Conservation (phyloP, 2,797 vertebrate genomes). For the Channallabes apus region DNA sequence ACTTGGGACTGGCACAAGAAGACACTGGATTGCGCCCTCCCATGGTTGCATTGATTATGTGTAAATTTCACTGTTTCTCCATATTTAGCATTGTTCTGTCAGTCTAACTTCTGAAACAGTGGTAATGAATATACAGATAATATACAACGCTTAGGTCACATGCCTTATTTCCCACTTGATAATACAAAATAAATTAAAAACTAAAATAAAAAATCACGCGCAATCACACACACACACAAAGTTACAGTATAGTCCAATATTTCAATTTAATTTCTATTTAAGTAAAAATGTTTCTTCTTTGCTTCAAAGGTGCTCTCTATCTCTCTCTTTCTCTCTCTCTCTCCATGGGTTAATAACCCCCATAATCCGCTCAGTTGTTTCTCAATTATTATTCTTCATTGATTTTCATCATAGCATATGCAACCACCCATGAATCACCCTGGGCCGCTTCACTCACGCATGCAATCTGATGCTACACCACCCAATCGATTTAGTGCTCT, state of each 20-base stretch:
- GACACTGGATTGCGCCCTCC: no score
- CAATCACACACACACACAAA: no score
- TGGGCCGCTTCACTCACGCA: constrained; percentile 51
- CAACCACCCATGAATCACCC: constrained; percentile 71
- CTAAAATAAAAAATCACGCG: no score
- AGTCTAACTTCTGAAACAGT: neutral
- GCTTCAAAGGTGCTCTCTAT: constrained; percentile 1
- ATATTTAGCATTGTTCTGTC: neutral
- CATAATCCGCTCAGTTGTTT: constrained; percentile 76
- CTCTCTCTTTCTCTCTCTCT: constrained; percentile 10
- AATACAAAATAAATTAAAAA: no score
- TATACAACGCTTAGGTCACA: neutral
- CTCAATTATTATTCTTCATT: constrained; percentile 80
- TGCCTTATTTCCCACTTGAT: neutral
- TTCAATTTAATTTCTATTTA: no score
- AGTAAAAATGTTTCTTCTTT: constrained; percentile 33
- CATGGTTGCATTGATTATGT: no score
- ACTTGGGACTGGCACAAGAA: no score
- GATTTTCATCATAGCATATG: constrained; percentile 77
- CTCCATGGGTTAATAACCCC: constrained; percentile 73
- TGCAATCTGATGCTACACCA: constrained; percentile 67
- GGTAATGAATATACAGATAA: neutral
- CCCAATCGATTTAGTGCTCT: constrained; percentile 69
- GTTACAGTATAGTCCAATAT: neutral
- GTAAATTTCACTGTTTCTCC: no score